phyloP scores from a whole-genome alignment of 2,888 invertebrate species.

The Eupithecia abbreviata region DNA sequence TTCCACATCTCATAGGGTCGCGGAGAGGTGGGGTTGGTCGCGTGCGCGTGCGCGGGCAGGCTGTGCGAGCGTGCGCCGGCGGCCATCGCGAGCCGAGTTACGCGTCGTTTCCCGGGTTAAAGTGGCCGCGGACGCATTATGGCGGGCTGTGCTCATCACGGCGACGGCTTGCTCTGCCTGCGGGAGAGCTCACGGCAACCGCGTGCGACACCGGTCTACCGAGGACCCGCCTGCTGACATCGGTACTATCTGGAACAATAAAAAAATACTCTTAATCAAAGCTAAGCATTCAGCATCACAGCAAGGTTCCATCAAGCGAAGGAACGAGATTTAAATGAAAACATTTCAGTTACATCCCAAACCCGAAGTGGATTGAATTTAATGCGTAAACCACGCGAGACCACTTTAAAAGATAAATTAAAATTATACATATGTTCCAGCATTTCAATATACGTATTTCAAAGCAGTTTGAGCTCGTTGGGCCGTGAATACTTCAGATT shows the following conservation, averaged over 20 bases:
- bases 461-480: constrained; percentile 63
- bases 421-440: constrained; percentile 37
- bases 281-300: neutral
- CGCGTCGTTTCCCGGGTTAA: constrained; percentile 79
- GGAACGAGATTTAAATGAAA: neutral
- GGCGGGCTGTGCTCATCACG: constrained; percentile 84
- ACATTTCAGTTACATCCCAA: constrained; percentile 10
- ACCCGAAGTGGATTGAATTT: constrained; percentile 1
- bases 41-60: constrained; percentile 69
- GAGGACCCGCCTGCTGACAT: constrained; percentile 60
- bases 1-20: constrained; percentile 88
- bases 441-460: constrained; percentile 50
- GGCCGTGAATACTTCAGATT: constrained; percentile 66
- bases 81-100: constrained; percentile 79
- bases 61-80: constrained; percentile 66
- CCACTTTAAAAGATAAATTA: constrained; percentile 43
- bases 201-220: constrained; percentile 59
- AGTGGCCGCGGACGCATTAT: constrained; percentile 82
- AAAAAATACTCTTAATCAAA: constrained; percentile 3
- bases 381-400: constrained; percentile 24
- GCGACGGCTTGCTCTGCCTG: constrained; percentile 74
- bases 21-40: constrained; percentile 62
- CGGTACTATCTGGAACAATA: constrained; percentile 63
- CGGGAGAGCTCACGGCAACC: constrained; percentile 77
- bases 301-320: neutral